Evolutionary conservation across 2,113 vertebrate species (phyloP).

Genomic region (Carollia perspicillata): DNA sequence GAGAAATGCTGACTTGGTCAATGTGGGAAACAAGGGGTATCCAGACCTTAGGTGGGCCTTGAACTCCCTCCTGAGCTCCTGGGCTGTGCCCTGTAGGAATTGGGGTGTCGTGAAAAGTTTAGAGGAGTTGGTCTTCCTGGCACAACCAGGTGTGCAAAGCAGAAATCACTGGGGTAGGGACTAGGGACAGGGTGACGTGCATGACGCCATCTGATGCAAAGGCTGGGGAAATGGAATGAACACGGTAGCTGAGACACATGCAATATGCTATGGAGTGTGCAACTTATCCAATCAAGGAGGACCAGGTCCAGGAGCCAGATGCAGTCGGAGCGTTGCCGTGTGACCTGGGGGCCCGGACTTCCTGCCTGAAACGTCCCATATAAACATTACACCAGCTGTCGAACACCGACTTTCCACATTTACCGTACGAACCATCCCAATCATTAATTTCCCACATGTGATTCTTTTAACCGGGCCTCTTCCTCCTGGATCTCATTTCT

Average conservation of each 20-base stretch:
- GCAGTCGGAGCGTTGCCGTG: not conserved
- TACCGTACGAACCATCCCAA: not conserved
- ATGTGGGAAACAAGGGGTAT: not conserved
- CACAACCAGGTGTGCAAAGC: not conserved
- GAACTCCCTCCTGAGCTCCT: not conserved
- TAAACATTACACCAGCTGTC: too few species aligned
- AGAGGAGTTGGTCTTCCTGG: not conserved
- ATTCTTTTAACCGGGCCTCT: not conserved
- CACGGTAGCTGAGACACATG: accelerated
- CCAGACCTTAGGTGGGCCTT: not conserved
- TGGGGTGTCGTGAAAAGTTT: not conserved
- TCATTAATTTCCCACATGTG: not conserved
- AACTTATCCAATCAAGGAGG: not conserved
- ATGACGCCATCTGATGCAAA: not conserved
- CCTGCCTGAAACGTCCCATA: not conserved
- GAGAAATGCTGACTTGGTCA: not conserved
- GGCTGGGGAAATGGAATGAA: too few species aligned
- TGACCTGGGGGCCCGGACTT: not conserved
- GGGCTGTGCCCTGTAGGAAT: not conserved
- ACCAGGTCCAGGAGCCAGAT: accelerated
- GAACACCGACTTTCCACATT: not conserved
- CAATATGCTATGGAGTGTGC: not conserved
- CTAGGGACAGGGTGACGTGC: not conserved
- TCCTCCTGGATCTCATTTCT: not conserved
- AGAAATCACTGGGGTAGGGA: not conserved